A percentile compares a stretch with the other conserved stretches of the same genome.
These are phyloP conservation scores for Dolichotis patagonum DNA, from an alignment of 2,113 vertebrate species.

Conservation along the genomic window DNA sequence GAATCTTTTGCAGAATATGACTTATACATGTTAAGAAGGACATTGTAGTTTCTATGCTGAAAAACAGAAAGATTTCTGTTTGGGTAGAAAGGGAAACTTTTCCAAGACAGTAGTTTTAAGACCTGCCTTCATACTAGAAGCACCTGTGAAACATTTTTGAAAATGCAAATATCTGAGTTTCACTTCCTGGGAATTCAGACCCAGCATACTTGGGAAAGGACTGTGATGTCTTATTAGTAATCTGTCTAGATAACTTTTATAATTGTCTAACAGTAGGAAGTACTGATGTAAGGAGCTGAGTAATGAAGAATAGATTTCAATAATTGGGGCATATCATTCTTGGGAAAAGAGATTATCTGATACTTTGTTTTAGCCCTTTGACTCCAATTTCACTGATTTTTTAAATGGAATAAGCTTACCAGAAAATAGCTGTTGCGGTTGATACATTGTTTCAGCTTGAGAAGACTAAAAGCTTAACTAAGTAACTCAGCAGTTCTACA, in stretches of 20 bases:
- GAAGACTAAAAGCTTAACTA: too few species aligned
- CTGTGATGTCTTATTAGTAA: neutral
- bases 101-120: neutral
- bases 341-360: neutral
- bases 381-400: slow-evolving; percentile 50
- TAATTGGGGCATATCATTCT: slow-evolving; percentile 30
- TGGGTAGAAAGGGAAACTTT: neutral
- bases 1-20: neutral
- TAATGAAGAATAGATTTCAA: slow-evolving; percentile 60
- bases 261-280: neutral
- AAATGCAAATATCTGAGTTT: neutral
- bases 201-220: neutral
- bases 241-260: slow-evolving; percentile 23
- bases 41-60: neutral
- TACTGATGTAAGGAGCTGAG: neutral
- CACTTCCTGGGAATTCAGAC: neutral
- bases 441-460: too few species aligned
- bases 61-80: neutral
- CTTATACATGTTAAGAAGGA: neutral
- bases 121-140: neutral
- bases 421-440: neutral
- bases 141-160: neutral
- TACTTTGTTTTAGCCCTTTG: slow-evolving; percentile 7
- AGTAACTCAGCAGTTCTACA: too few species aligned
- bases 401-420: slow-evolving; percentile 54